A percentile compares a stretch with the other conserved stretches of the same genome.
Conservation (phyloP, 2,888 invertebrate species). For the Poecilus cupreus region DNA sequence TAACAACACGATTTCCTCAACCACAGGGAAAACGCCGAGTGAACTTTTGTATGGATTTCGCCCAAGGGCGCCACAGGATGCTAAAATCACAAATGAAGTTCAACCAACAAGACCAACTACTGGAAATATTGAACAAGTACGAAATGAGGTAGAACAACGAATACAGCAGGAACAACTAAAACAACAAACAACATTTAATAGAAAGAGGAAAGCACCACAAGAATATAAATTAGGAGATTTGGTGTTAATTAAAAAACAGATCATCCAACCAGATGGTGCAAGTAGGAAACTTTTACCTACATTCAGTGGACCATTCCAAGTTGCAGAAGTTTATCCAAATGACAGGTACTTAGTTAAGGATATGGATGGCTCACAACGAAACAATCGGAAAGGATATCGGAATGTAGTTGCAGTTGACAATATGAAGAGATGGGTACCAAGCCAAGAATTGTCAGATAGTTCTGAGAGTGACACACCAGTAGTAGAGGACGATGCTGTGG, state of each 20-base stretch:
- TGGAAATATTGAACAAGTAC: background rate
- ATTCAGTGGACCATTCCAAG: background rate
- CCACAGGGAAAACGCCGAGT: slow-evolving; percentile 62
- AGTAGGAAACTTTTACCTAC: background rate
- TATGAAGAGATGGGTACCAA: background rate
- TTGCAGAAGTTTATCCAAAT: background rate
- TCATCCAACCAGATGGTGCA: background rate
- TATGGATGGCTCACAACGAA: background rate
- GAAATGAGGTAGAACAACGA: background rate
- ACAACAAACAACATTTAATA: background rate
- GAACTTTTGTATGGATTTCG: slow-evolving; percentile 65
- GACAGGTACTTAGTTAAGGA: background rate
- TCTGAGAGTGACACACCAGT: background rate
- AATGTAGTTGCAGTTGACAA: background rate
- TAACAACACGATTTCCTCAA: slow-evolving; percentile 65
- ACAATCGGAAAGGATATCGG: background rate
- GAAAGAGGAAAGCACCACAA: background rate
- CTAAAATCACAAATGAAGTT: slow-evolving; percentile 15
- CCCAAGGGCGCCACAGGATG: slow-evolving; percentile 59
- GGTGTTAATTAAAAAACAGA: background rate
- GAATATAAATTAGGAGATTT: background rate
- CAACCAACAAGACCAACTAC: background rate
- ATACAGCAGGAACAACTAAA: background rate
- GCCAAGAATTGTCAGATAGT: background rate
- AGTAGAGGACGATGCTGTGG: background rate